phyloP scores from a whole-genome alignment of 2,797 vertebrate genomes.

The Siniperca obscura region DNA sequence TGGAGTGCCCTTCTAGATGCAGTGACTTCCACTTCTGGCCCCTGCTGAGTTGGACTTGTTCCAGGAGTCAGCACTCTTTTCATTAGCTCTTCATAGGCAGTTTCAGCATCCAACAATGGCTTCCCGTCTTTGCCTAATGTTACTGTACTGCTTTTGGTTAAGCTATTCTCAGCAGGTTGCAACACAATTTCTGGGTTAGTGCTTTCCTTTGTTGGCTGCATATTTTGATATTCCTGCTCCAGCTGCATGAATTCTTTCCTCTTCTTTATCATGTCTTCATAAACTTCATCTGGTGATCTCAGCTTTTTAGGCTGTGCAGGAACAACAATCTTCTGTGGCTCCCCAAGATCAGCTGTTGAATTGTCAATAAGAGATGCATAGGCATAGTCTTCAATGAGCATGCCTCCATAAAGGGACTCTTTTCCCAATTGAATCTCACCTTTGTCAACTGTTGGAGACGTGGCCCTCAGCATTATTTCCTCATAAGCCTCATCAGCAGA shows the following conservation, averaged over 20 bases:
- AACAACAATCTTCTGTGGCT: constrained; percentile 84
- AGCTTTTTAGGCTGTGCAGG: constrained; percentile 88
- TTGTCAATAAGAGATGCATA: constrained; percentile 94
- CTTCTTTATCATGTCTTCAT: constrained; percentile 92
- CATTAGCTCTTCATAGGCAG: constrained; percentile 95
- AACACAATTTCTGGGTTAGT: constrained; percentile 90
- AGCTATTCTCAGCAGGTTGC: constrained; percentile 87
- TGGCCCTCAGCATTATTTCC: constrained; percentile 92
- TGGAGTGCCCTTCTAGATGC: constrained; percentile 86
- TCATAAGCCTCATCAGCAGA: constrained; percentile 96
- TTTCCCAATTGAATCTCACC: constrained; percentile 90
- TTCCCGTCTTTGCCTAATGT: constrained; percentile 88
- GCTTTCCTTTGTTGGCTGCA: constrained; percentile 84
- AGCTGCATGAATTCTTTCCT: constrained; percentile 88
- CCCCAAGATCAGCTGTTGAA: constrained; percentile 82
- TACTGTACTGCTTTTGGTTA: constrained; percentile 83
- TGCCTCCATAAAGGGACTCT: constrained; percentile 93
- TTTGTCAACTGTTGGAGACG: constrained; percentile 87
- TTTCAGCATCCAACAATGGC: constrained; percentile 92
- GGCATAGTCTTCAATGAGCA: constrained; percentile 98
- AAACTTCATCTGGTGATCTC: constrained; percentile 90
- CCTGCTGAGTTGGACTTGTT: constrained; percentile 89
- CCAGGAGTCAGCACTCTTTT: constrained; percentile 91
- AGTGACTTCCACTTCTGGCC: constrained; percentile 74
- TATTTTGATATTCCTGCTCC: constrained; percentile 89